Evolutionary conservation across 2,113 vertebrate genomes (phyloP), one percentile per base, ranked within the genome.

Genomic region (Crotalus tigris): DNA sequence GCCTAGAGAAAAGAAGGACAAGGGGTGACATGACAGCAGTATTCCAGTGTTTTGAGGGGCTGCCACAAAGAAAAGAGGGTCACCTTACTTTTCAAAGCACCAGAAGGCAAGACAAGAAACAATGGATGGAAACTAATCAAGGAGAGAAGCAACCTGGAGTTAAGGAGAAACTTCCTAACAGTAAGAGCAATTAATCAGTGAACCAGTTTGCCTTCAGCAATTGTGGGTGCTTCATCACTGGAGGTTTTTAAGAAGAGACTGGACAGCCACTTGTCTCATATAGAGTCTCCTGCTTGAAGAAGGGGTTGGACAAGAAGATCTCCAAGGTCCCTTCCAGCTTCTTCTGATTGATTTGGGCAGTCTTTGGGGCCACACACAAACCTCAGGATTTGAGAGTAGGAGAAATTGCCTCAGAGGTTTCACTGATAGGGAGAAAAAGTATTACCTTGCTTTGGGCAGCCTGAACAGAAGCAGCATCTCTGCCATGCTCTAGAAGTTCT

Each of bases 401-500:
- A 64, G 15, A 54, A 33, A 33, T n/a, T 26, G 46, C 89, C 23
- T 81, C 26, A 55, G 49, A 24, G 11, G 51, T 1, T 13, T 61
- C 90, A 39, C 92, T 92, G 29, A 4, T 2, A 19, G 5, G 24
- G 55, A 49, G 59, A 26, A 90, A 33, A 8, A 6, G 86, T 24
- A 93, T 90, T 95, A 96, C 97, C 96, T 97, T 97, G 95, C 55
- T 96, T 89, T 97, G 97, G 0, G 94, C 92, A 10, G 97, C 95
- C 95, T 97, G 97, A 53, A 95, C 19, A 3, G 97, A 97, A 86
- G 97, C 95, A 17, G 98, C 97, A 53, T 99, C 99, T 90, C 99
- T 97, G 58, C 98, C 98, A 0, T 99, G 99, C 81, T 99, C 99
- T 96, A 99, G 97, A 49, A 99, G 97, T 95, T 99, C 99, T 97